Evolutionary conservation across 1,140 invertebrate genomes (phyloP).

Genomic region (Trypoxylus dichotomus): DNA sequence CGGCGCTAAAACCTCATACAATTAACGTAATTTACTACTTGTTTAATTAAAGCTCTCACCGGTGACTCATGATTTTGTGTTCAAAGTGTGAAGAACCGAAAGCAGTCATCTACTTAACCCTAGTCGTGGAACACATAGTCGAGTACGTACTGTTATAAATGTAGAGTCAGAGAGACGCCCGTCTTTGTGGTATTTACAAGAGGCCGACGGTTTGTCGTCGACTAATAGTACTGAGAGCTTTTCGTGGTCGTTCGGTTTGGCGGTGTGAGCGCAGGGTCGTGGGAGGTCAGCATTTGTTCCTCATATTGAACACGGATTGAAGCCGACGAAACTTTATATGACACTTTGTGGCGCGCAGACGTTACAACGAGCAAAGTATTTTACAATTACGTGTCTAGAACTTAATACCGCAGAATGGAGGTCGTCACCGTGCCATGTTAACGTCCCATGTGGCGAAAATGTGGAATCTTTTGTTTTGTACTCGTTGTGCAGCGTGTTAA

Average conservation of each 20-base stretch:
- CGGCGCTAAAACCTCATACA: slow-evolving; percentile 6
- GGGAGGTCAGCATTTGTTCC: slow-evolving; percentile 17
- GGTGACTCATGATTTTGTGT: slow-evolving; percentile 21
- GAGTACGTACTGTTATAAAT: neutral
- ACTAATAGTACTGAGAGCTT: slow-evolving; percentile 1
- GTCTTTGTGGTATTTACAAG: slow-evolving; percentile 11
- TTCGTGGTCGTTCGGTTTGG: slow-evolving; percentile 7
- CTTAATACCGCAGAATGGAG: neutral
- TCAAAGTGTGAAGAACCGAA: slow-evolving; percentile 3
- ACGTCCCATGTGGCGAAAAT: no score
- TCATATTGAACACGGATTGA: slow-evolving; percentile 21
- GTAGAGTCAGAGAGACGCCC: neutral
- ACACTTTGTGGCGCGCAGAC: slow-evolving; percentile 2
- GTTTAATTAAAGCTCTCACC: slow-evolving; percentile 24
- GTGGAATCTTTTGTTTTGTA: no score
- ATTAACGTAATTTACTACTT: slow-evolving; percentile 26
- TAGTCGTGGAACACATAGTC: neutral
- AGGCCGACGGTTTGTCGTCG: neutral
- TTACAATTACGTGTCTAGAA: slow-evolving; percentile 3
- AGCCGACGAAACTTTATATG: slow-evolving; percentile 13
- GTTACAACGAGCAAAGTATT: neutral
- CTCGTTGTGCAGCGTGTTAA: no score
- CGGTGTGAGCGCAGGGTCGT: neutral
- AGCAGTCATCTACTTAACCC: neutral
- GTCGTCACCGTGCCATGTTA: neutral